phyloP scores from a whole-genome alignment of 1,140 invertebrate genomes.

The Cardiocondyla obscurior region DNA sequence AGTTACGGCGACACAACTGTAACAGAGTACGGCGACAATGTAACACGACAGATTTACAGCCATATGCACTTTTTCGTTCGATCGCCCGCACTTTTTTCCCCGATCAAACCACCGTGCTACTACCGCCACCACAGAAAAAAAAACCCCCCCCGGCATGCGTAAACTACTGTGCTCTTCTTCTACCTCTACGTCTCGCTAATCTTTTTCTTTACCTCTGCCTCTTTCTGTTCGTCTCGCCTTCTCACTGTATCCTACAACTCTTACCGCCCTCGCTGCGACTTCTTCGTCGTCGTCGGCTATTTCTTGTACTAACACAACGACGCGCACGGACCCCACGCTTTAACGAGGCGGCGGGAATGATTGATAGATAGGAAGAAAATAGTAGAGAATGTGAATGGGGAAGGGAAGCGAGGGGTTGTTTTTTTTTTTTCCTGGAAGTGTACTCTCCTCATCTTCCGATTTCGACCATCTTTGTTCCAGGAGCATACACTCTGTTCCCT shows the following conservation, averaged over 20 bases:
- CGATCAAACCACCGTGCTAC: conserved; percentile 24
- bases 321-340: conserved; percentile 31
- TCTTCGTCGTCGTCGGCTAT: conserved; percentile 51
- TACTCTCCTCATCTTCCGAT: conserved; percentile 80
- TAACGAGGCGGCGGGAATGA: conserved; percentile 56
- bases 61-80: conserved; percentile 65
- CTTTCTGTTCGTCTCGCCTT: conserved; percentile 22
- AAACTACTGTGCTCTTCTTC: conserved; percentile 11
- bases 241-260: conserved; percentile 38
- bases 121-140: conserved; percentile 58
- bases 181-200: background rate
- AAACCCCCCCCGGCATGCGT: conserved; percentile 59
- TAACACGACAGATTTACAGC: conserved; percentile 69
- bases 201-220: conserved; percentile 5
- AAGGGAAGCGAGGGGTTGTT: conserved; percentile 23
- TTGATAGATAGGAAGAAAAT: conserved; percentile 54
- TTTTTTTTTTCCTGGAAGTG: conserved; percentile 35
- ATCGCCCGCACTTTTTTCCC: conserved; percentile 58
- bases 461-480: conserved; percentile 84
- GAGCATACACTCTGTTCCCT: conserved; percentile 84
- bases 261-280: conserved; percentile 35
- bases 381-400: conserved; percentile 41
- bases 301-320: conserved; percentile 64
- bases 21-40: conserved; percentile 30
- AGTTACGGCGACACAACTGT: conserved; percentile 61